Evolutionary conservation across 64 coral and sea anemone species (phyloP).

Genomic region (Acropora yongei): DNA sequence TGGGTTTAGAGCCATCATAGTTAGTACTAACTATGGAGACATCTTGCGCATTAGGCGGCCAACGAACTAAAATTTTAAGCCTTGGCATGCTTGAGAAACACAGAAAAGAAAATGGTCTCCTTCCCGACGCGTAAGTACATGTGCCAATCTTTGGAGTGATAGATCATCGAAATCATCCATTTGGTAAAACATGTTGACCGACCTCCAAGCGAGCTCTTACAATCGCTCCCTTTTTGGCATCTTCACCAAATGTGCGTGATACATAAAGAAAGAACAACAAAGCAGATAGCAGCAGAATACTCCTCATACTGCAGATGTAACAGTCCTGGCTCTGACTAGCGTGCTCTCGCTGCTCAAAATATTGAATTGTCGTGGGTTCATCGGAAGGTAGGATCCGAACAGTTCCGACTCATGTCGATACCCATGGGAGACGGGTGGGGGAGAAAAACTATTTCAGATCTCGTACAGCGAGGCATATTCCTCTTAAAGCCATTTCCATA

Average conservation of each 20-base stretch:
- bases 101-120: too few relatives aligned
- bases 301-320: neutral
- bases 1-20: too few relatives aligned
- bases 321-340: neutral
- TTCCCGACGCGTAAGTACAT: neutral
- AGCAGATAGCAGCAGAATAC: neutral
- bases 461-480: too few relatives aligned
- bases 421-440: too few relatives aligned
- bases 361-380: neutral
- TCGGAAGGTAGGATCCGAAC: neutral
- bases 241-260: neutral
- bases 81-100: too few relatives aligned
- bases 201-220: constrained; percentile 70
- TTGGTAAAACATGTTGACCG: neutral
- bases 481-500: too few relatives aligned
- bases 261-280: neutral
- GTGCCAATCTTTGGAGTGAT: too few relatives aligned
- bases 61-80: too few relatives aligned
- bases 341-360: neutral
- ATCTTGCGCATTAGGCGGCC: too few relatives aligned
- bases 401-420: neutral
- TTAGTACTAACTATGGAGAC: too few relatives aligned
- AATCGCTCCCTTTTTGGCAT: constrained; percentile 8
- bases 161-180: too few relatives aligned
- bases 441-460: too few relatives aligned